Evolutionary conservation across 2,113 vertebrate species (phyloP).

Genomic region (Stictonetta naevosa): DNA sequence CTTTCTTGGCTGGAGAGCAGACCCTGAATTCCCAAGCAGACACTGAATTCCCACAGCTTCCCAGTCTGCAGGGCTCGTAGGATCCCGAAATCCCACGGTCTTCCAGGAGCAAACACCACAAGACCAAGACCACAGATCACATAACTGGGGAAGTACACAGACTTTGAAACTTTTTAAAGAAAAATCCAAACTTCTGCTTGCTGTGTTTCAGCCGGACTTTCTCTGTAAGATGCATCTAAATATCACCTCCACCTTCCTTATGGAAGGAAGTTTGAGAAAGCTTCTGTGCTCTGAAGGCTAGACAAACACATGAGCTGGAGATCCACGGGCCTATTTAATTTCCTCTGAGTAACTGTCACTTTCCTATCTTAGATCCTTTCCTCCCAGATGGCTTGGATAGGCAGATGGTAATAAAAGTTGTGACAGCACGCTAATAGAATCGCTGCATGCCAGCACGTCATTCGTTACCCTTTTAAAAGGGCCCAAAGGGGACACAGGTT

Average conservation of each 20-base stretch:
- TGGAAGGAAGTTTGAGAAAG: background rate
- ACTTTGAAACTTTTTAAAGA: background rate
- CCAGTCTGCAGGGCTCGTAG: background rate
- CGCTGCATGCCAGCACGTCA: background rate
- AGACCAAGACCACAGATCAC: background rate
- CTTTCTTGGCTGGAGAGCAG: background rate
- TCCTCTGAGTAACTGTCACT: background rate
- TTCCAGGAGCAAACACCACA: background rate
- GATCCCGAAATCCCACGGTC: background rate
- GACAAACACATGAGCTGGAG: background rate
- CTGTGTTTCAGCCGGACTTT: background rate
- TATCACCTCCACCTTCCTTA: background rate
- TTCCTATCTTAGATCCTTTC: background rate
- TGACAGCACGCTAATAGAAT: background rate
- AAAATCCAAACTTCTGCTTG: background rate
- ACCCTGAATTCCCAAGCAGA: background rate
- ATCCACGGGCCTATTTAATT: background rate
- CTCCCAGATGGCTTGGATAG: background rate
- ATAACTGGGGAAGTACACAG: background rate
- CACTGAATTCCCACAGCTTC: background rate
- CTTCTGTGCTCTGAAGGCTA: background rate
- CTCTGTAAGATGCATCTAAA: background rate
- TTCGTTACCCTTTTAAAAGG: background rate
- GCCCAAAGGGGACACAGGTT: background rate
- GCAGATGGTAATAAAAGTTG: constrained; percentile 6